Evolutionary conservation across 1,140 invertebrate genomes (phyloP).

Genomic region (Reticulitermes speratus): DNA sequence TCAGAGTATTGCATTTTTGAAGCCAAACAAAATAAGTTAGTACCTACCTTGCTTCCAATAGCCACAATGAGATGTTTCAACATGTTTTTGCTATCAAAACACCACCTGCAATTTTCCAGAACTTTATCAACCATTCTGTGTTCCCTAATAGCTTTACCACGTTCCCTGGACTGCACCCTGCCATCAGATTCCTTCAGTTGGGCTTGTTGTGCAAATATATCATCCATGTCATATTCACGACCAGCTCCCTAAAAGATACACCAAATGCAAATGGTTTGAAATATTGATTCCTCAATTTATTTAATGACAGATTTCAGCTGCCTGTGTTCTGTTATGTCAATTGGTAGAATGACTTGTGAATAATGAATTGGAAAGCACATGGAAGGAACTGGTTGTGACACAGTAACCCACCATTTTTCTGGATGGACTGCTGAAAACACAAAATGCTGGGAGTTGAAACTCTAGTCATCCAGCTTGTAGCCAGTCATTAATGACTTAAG

Average conservation of each 20-base stretch:
- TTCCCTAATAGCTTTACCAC: conserved; percentile 68
- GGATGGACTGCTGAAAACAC: no score
- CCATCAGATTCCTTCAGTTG: conserved; percentile 58
- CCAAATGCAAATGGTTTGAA: not conserved
- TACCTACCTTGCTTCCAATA: conserved; percentile 68
- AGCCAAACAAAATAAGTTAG: no score
- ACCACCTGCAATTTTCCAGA: conserved; percentile 78
- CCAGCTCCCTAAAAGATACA: not conserved
- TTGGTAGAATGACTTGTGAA: not conserved
- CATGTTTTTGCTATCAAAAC: conserved; percentile 77
- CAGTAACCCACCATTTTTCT: no score
- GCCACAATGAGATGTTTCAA: conserved; percentile 86
- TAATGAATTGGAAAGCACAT: not conserved
- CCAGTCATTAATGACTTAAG: no score
- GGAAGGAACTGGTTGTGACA: no score
- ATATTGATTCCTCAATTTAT: not conserved
- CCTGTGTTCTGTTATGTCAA: not conserved
- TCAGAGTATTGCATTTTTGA: no score
- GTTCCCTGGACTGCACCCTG: conserved; percentile 64
- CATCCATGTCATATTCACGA: conserved; percentile 73
- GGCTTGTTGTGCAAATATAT: conserved; percentile 79
- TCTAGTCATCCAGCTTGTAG: no score
- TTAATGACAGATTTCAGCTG: not conserved
- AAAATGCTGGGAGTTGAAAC: no score
- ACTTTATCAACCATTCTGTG: conserved; percentile 66